Conservation (phyloP, 2,888 invertebrate genomes). For the Icerya purchasi region DNA sequence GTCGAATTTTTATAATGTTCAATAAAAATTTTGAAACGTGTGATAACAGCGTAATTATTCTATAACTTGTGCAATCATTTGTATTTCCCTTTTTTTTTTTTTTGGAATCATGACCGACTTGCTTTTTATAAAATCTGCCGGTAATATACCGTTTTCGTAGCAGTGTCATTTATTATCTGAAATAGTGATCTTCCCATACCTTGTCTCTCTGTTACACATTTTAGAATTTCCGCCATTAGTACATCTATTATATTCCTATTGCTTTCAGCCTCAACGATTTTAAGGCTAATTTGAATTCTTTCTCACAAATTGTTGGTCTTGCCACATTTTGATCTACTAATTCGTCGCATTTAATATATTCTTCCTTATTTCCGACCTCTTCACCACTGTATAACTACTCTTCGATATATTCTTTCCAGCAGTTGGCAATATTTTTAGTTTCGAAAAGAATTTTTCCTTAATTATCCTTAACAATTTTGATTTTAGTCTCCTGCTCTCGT, state of each 20-base stretch:
- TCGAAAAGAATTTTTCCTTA: not conserved
- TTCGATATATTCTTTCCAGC: not conserved
- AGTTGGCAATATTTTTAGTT: not conserved
- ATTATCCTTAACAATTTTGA: not conserved
- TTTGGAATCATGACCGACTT: too few relatives aligned
- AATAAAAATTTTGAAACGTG: not conserved
- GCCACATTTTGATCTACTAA: not conserved
- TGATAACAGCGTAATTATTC: not conserved
- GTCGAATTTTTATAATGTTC: not conserved
- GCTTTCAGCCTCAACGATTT: too few relatives aligned
- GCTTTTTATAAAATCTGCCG: too few relatives aligned
- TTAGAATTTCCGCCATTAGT: not conserved
- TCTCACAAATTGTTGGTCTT: not conserved
- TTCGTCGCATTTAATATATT: not conserved
- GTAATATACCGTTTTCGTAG: too few relatives aligned
- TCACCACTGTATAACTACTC: not conserved
- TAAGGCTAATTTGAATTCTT: not conserved
- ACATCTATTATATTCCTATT: not conserved
- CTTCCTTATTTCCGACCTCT: not conserved
- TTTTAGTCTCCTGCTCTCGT: not conserved
- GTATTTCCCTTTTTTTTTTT: not conserved
- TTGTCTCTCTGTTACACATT: not conserved
- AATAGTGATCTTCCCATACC: not conserved
- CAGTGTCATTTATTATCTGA: too few relatives aligned
- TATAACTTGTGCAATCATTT: not conserved